phyloP scores from a whole-genome alignment of 2,113 vertebrate genomes.

The Pyrgilauda ruficollis region DNA sequence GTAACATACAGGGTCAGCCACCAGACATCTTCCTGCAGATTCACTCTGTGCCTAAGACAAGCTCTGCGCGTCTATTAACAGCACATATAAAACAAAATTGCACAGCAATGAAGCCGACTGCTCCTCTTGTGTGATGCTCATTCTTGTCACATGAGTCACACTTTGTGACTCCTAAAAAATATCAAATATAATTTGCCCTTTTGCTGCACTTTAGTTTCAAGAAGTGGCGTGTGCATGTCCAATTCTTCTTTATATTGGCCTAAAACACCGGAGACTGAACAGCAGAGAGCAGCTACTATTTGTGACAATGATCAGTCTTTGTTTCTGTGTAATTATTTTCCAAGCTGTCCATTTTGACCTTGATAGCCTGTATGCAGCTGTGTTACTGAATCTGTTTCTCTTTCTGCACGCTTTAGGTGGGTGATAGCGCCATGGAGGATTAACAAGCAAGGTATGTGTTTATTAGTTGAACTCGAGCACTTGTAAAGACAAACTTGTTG shows the following conservation, averaged over 20 bases:
- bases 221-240: not conserved
- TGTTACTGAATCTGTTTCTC: slow-evolving; percentile 3
- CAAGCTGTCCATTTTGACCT: slow-evolving; percentile 1
- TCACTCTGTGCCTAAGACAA: not conserved
- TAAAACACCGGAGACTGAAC: not conserved
- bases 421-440: not conserved
- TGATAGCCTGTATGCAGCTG: not conserved
- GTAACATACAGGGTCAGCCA: not conserved
- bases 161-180: not conserved
- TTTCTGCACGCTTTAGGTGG: slow-evolving; percentile 13
- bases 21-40: not conserved
- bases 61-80: not conserved
- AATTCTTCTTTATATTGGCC: not conserved
- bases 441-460: slow-evolving; percentile 43
- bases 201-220: not conserved
- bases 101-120: not conserved
- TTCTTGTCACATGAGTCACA: not conserved
- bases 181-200: not conserved
- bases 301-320: not conserved
- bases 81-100: not conserved
- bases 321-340: not conserved
- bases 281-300: not conserved
- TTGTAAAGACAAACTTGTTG: not conserved
- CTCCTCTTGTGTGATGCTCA: not conserved
- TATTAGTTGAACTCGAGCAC: not conserved